Evolutionary conservation across 2,113 vertebrate genomes (phyloP).

Genomic region (Montifringilla adamsi): DNA sequence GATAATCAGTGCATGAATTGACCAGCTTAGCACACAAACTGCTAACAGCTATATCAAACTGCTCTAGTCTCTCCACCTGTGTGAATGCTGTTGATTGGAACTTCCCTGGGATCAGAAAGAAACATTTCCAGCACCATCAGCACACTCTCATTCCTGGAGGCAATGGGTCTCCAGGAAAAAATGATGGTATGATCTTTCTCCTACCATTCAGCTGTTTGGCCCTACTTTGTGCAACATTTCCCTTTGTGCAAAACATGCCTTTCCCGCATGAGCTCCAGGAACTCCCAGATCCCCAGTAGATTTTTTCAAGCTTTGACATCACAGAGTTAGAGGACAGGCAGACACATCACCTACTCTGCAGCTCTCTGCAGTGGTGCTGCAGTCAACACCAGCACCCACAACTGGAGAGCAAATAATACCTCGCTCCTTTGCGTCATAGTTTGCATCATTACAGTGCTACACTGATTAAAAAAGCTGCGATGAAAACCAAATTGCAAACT

Average conservation of each 20-base stretch:
- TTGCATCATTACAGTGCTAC: neutral
- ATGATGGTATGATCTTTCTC: neutral
- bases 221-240: neutral
- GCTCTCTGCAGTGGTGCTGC: neutral
- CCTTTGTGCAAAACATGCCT: neutral
- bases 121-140: neutral
- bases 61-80: neutral
- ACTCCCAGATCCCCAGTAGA: neutral
- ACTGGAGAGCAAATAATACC: neutral
- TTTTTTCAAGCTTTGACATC: neutral
- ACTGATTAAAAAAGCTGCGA: neutral
- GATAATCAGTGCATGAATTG: neutral
- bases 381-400: neutral
- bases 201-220: neutral
- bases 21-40: neutral
- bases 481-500: neutral
- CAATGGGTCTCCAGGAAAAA: neutral
- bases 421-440: neutral
- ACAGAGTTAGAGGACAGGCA: neutral
- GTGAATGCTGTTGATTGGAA: neutral
- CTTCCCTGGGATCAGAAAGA: neutral
- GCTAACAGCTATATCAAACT: neutral
- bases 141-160: neutral
- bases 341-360: neutral
- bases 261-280: neutral